Base-by-base conservation (phyloP, 2,888 invertebrate genomes). In the Drosophila emarginata region DNA sequence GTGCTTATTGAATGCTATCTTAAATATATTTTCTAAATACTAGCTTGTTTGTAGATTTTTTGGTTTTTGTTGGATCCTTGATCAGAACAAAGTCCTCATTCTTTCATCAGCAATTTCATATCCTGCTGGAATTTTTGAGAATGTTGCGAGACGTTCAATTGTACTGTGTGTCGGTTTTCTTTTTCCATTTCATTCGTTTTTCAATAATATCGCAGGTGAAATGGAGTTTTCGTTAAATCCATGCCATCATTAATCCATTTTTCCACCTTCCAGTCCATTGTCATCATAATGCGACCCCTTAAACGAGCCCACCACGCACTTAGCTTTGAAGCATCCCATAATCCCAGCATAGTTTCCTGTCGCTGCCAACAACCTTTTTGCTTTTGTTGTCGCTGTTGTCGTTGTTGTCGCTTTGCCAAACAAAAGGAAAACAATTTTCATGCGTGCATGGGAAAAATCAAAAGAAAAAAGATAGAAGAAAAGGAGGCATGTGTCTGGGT, bases 351-450 rank as follows among this genome's bases (percentile, higher is more conserved):
- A 87, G 82, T 88, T 82, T 88, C 72, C 87, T 77, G 88, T 52
- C 67, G 75, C 77, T 74, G 88, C 63, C 86, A 83, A 82, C 80
- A 86, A 79, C 82, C 82, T 79, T 71, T 78, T 61, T 52, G 61
- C 73, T 64, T 74, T 78, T 77, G 72, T 75, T 71, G 69, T 64
- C 74, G 40, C 7, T 40, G 12, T 36, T 50, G 15, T 56, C 21
- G 15, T 58, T 67, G 67, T 26, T 26, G 67, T 45, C 58, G 63
- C 57, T 67, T 64, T 14, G 54, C 61, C 74, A 78, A 76, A 84
- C 88, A 84, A 87, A 88, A 69, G 88, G 73, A 84, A 84, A 84
- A 84, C 88, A 78, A 88, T 84, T 84, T 84, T 87, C 80, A 86
- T 88, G 87, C 83, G 83, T 84, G 80, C 84, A 74, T 78, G 77